Evolutionary conservation across 2,113 vertebrate genomes (phyloP).

Genomic region (Erpornis zantholeuca): DNA sequence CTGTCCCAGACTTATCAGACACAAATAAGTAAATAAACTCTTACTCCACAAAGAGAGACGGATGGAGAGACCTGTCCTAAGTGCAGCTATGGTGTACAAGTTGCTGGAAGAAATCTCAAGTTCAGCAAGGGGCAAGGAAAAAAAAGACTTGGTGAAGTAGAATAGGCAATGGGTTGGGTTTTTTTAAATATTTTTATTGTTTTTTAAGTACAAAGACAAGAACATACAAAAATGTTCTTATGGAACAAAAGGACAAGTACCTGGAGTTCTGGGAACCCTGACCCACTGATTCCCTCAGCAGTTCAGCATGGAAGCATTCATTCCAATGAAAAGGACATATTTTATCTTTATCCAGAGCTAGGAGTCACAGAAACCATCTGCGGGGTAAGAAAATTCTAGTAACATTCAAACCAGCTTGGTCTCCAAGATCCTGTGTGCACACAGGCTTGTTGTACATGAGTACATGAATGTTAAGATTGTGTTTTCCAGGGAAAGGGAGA

Average conservation of each 20-base stretch:
- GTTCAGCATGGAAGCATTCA: neutral
- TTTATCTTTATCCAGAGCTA: neutral
- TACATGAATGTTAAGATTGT: slow-evolving; percentile 25
- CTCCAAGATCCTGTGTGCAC: neutral
- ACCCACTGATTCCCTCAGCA: neutral
- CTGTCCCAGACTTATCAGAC: neutral
- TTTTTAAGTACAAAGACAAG: neutral
- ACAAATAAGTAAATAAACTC: neutral
- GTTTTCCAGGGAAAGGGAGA: slow-evolving; percentile 9
- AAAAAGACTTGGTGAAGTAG: neutral
- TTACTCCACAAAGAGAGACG: neutral
- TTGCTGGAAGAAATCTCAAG: neutral
- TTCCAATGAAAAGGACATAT: neutral
- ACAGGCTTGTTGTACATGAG: neutral
- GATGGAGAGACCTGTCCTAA: neutral
- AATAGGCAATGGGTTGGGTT: fast-evolving
- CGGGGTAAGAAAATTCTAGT: slow-evolving; percentile 1
- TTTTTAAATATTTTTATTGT: no score
- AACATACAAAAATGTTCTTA: neutral
- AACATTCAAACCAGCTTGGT: neutral
- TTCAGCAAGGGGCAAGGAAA: neutral
- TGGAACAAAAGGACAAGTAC: neutral
- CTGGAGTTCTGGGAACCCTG: neutral
- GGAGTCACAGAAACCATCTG: neutral
- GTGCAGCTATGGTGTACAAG: neutral